These are phyloP conservation scores for Buphagus erythrorhynchus DNA, from an alignment of 2,797 vertebrate genomes.

Conservation along the genomic window DNA sequence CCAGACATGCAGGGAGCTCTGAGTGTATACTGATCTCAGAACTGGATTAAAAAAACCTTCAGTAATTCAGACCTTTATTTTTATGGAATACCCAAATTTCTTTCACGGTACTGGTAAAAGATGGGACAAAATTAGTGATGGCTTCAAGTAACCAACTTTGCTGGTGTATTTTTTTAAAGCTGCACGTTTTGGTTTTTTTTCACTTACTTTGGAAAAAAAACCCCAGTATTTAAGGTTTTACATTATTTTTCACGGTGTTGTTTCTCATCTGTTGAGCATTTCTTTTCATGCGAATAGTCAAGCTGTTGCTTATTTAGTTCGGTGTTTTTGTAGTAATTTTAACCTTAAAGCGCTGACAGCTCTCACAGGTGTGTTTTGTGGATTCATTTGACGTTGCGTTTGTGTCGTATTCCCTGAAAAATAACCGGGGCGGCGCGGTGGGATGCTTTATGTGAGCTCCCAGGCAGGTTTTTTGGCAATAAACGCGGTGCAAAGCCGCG, in stretches of 20 bases:
- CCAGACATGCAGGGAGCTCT: background rate
- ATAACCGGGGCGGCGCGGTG: fast-evolving
- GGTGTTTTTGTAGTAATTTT: background rate
- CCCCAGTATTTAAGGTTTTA: fast-evolving
- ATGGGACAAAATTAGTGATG: background rate
- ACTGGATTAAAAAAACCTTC: background rate
- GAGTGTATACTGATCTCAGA: background rate
- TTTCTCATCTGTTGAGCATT: background rate
- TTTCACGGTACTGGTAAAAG: background rate
- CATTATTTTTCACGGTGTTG: background rate
- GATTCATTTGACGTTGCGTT: fast-evolving
- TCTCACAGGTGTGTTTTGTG: background rate
- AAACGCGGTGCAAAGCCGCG: too few species aligned
- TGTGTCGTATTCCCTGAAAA: fast-evolving
- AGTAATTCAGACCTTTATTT: background rate
- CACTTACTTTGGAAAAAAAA: background rate
- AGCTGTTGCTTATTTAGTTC: background rate
- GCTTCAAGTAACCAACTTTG: background rate
- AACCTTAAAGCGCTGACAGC: background rate
- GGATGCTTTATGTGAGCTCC: fast-evolving
- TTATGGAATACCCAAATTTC: background rate
- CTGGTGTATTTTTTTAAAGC: background rate
- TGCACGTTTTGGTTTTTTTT: background rate
- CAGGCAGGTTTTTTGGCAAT: too few species aligned
- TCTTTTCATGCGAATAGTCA: background rate